Evolutionary conservation across 2,797 vertebrate species (phyloP).

Genomic region (Luscinia luscinia): DNA sequence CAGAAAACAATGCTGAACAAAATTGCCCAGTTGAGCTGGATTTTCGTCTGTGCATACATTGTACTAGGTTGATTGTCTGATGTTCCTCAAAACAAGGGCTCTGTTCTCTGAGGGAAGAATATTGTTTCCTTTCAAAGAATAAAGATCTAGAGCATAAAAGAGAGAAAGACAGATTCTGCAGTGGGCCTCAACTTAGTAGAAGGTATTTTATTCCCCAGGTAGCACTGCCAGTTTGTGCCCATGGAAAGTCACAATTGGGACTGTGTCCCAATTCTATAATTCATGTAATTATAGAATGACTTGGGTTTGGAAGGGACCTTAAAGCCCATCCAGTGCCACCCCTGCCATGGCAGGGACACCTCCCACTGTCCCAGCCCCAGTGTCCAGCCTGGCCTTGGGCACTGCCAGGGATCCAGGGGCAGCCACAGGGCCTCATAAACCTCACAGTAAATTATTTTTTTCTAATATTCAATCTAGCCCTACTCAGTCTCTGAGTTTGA

Average conservation of each 20-base stretch:
- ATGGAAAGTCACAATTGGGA: neutral
- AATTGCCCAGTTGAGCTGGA: neutral
- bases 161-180: neutral
- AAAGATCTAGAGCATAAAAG: neutral
- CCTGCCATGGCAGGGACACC: neutral
- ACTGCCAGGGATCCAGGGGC: neutral
- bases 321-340: fast-evolving
- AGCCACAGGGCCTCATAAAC: neutral
- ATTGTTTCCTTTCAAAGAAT: neutral
- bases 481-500: too few species aligned
- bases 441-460: too few species aligned
- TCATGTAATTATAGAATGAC: neutral
- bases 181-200: neutral
- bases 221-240: neutral
- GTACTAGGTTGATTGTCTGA: neutral
- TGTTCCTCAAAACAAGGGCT: neutral
- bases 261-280: neutral
- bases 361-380: fast-evolving
- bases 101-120: neutral
- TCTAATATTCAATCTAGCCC: too few species aligned
- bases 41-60: neutral
- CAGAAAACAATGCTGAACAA: neutral
- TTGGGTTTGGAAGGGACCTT: neutral
- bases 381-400: neutral
- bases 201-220: neutral